These are phyloP conservation scores for Gyps fulvus DNA, from an alignment of 2,113 vertebrate species.

Conservation along the genomic window DNA sequence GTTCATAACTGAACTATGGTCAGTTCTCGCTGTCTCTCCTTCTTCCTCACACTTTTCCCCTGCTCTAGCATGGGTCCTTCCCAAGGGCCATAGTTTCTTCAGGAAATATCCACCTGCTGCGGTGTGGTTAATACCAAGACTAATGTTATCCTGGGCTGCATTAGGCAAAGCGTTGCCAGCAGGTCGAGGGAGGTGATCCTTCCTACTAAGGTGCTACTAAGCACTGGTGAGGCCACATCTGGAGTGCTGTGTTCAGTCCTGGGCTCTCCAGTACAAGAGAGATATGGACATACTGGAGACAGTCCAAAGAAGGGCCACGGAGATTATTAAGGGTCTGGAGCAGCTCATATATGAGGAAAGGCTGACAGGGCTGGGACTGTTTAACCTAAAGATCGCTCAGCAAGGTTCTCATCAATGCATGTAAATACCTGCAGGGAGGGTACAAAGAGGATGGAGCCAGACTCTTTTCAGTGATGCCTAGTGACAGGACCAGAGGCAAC, in stretches of 20 bases:
- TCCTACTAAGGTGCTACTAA: background rate
- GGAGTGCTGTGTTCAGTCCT: background rate
- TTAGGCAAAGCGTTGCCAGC: background rate
- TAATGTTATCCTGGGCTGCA: background rate
- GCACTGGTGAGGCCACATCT: background rate
- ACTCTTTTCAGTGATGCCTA: background rate
- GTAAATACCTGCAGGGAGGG: background rate
- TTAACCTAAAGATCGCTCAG: background rate
- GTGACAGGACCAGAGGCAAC: background rate
- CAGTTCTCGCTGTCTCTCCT: background rate
- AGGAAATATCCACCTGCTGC: background rate
- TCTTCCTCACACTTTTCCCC: background rate
- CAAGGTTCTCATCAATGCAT: background rate
- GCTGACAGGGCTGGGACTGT: rapidly evolving
- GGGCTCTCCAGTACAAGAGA: background rate
- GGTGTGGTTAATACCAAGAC: background rate
- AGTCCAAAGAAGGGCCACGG: background rate
- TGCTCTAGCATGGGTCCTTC: background rate
- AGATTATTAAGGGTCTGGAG: background rate
- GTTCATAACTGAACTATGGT: background rate
- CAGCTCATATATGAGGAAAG: background rate
- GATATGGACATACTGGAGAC: background rate
- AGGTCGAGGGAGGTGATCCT: background rate
- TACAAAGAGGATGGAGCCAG: background rate
- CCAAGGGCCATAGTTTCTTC: background rate